These are phyloP conservation scores for Microcebus murinus DNA, from an alignment of 2,113 vertebrate genomes.

Conservation along the genomic window DNA sequence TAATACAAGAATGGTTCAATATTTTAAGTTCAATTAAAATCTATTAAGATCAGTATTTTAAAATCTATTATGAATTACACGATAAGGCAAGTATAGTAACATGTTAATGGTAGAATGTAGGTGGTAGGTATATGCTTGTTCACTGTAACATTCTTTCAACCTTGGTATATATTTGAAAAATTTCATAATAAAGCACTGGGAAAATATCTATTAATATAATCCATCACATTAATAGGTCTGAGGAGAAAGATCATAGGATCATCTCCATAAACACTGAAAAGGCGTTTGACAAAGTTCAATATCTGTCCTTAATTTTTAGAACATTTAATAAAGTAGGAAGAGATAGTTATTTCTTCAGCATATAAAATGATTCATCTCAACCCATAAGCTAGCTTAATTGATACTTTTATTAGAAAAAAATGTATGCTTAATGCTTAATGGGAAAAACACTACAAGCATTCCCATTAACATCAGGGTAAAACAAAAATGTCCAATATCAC, in stretches of 20 bases:
- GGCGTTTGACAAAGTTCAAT: conserved; percentile 67
- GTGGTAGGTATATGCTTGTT: background rate
- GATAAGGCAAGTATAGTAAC: background rate
- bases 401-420: conserved; percentile 64
- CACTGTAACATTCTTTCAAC: background rate
- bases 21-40: background rate
- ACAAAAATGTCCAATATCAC: conserved; percentile 69
- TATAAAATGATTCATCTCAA: conserved; percentile 69
- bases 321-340: conserved; percentile 60
- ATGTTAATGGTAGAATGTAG: background rate
- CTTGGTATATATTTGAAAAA: background rate
- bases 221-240: conserved; percentile 70
- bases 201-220: conserved; percentile 71
- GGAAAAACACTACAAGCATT: conserved; percentile 57
- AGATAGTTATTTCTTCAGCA: conserved; percentile 60
- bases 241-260: conserved; percentile 50
- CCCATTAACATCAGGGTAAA: conserved; percentile 70
- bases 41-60: background rate
- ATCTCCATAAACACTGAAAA: conserved; percentile 62
- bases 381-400: conserved; percentile 54
- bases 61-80: background rate
- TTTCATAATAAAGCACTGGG: conserved; percentile 50
- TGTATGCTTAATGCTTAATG: conserved; percentile 57
- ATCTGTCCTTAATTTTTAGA: conserved; percentile 63
- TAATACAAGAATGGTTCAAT: background rate